Conservation (phyloP, 1,140 invertebrate species). For the Oppia nitens region DNA sequence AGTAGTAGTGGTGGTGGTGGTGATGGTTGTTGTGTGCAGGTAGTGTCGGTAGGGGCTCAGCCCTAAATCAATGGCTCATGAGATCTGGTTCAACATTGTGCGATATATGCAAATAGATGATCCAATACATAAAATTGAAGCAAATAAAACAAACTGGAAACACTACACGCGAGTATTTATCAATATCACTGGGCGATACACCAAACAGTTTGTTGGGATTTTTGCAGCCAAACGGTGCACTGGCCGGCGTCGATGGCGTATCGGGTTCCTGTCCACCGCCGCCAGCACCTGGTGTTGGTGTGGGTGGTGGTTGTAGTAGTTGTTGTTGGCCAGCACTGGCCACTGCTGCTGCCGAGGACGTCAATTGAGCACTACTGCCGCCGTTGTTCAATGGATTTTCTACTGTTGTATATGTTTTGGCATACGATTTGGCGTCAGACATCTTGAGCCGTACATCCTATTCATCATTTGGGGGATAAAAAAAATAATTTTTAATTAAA, state of each 20-base stretch:
- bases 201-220: constrained; percentile 64
- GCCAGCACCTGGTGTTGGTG: too few relatives aligned
- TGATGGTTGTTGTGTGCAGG: too few relatives aligned
- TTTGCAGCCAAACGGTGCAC: constrained; percentile 6
- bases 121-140: constrained; percentile 97
- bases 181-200: constrained; percentile 83
- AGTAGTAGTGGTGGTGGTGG: too few relatives aligned
- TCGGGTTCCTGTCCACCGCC: too few relatives aligned
- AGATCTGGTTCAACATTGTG: too few relatives aligned
- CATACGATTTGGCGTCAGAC: not conserved
- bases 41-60: too few relatives aligned
- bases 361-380: not conserved
- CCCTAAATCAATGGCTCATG: too few relatives aligned
- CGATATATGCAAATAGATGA: constrained; percentile 86
- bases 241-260: not conserved
- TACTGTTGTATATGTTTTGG: not conserved
- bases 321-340: too few relatives aligned
- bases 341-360: not conserved
- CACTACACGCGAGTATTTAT: constrained; percentile 87
- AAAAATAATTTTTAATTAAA: too few relatives aligned
- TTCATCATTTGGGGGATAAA: too few relatives aligned
- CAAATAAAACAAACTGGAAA: constrained; percentile 92
- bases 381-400: not conserved
- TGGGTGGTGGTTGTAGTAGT: too few relatives aligned
- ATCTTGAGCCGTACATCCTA: not conserved